These are phyloP conservation scores for Gastracanthus pulcherrimus DNA, from an alignment of 2,888 invertebrate genomes.

Conservation along the genomic window DNA sequence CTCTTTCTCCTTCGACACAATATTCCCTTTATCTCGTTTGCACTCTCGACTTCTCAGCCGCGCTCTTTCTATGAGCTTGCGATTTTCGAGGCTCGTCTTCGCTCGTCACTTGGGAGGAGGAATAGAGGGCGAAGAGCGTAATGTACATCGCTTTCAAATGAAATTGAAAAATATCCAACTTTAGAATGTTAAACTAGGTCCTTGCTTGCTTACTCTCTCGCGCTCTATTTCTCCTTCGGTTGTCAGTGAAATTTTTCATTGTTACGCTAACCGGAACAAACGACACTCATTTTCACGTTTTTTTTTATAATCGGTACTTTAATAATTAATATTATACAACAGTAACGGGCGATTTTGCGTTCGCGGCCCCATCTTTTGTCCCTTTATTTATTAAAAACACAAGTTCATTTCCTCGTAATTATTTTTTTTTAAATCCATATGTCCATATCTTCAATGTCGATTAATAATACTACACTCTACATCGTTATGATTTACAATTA, in stretches of 20 bases:
- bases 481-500: constrained; percentile 76
- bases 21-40: neutral
- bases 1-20: constrained; percentile 6
- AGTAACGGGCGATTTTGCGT: constrained; percentile 66
- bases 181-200: constrained; percentile 7
- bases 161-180: constrained; percentile 27
- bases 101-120: constrained; percentile 2
- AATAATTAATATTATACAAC: constrained; percentile 73
- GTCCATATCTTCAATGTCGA: constrained; percentile 63
- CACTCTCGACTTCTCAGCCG: neutral
- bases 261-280: constrained; percentile 47
- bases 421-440: constrained; percentile 50
- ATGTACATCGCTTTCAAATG: neutral
- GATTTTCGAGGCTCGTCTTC: constrained; percentile 10
- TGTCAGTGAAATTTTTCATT: constrained; percentile 26
- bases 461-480: constrained; percentile 75
- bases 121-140: neutral
- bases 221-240: constrained; percentile 1
- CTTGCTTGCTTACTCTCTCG: neutral
- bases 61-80: neutral
- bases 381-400: constrained; percentile 68
- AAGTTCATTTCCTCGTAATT: constrained; percentile 55
- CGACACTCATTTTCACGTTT: constrained; percentile 47
- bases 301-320: constrained; percentile 53
- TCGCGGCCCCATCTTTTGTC: constrained; percentile 35